Evolutionary conservation across 1,140 invertebrate genomes (phyloP), one percentile per base, ranked within the genome.

Genomic region (Drosophila subpulchrella): DNA sequence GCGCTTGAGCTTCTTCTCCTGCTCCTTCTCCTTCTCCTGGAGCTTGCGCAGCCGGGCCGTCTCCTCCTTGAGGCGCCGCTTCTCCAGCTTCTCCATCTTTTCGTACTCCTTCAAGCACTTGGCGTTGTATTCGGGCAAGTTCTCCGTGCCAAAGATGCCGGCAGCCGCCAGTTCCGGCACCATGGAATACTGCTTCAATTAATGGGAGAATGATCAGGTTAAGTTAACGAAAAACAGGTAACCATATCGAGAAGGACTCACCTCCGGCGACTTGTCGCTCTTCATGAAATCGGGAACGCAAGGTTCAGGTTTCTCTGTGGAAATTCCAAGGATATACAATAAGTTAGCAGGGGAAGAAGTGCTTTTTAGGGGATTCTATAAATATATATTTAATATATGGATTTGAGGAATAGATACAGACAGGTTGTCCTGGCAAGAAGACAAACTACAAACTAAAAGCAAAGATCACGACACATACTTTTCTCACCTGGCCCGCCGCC

Each of bases 21-120:
- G 93, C 78, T 96, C 95, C 65, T 95, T 95, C 73, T 96, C 95
- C 71, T 95, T 95, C 72, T 96, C 96, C 15, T 95, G 95, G 17
- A 95, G 93, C 81, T 95, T 95, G 70, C 95, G 94, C 17, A 95
- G 75, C 61, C 95, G 94, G 20, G 92, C 81, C 41, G 78, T 93
- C 66, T 96, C 96, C 84, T 97, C 96, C 90, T 97, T 97, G 53
- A 95, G 91, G 61, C 95, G 92, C 17, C 95, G 93, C 84, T 96
- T 96, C 77, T 97, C 96, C 71, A 94, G 81, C 76, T 97, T 96
- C 58, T 97, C 96, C 78, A 96, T 96, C 76, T 97, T 96, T 57
- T 97, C 96, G 78, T 96, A 96, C 75, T 97, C 96, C 84, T 96
- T 96, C 15, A 89, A 61, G 65, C 94, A 94, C 88, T 96, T 96